A percentile compares a stretch with the other conserved stretches of the same genome.
These are phyloP conservation scores for Emmelina monodactyla DNA, from an alignment of 2,888 invertebrate genomes.

Conservation along the genomic window DNA sequence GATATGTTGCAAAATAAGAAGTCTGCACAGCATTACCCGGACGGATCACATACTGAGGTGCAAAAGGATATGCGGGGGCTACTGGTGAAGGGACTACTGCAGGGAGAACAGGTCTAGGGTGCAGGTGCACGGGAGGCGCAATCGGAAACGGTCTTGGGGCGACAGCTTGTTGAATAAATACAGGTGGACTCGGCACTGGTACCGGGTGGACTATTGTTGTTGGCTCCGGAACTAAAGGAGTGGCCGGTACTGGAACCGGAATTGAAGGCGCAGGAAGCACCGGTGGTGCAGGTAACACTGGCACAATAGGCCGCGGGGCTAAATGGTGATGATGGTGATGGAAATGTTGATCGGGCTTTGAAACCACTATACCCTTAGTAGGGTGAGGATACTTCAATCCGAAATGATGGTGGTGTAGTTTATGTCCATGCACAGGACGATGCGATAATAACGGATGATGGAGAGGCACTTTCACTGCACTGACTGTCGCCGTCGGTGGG, in stretches of 20 bases:
- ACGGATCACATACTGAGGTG: slow-evolving; percentile 41
- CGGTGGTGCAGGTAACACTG: slow-evolving; percentile 28
- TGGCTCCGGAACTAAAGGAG: slow-evolving; percentile 17
- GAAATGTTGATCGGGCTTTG: slow-evolving; percentile 44
- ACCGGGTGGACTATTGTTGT: background rate
- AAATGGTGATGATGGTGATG: slow-evolving; percentile 57
- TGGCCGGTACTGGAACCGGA: slow-evolving; percentile 22
- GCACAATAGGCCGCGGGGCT: slow-evolving; percentile 36
- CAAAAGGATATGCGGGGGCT: slow-evolving; percentile 20
- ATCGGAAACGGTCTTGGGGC: slow-evolving; percentile 24
- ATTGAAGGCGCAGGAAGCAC: slow-evolving; percentile 31
- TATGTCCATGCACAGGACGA: slow-evolving; percentile 43
- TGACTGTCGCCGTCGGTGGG: slow-evolving; percentile 49
- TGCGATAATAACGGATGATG: slow-evolving; percentile 30
- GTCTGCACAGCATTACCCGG: slow-evolving; percentile 54
- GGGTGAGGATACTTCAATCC: slow-evolving; percentile 43
- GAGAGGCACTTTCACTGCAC: slow-evolving; percentile 52
- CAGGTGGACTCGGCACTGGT: background rate
- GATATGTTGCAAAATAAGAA: slow-evolving; percentile 51
- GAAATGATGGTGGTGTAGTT: slow-evolving; percentile 41
- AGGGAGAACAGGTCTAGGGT: slow-evolving; percentile 26
- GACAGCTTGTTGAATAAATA: slow-evolving; percentile 10
- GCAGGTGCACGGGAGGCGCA: slow-evolving; percentile 25
- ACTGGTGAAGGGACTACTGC: slow-evolving; percentile 18
- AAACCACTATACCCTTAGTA: slow-evolving; percentile 25